Evolutionary conservation across 2,888 invertebrate species (phyloP), one percentile per base, ranked within the genome.

Genomic region (Dicranocentrus wangi): DNA sequence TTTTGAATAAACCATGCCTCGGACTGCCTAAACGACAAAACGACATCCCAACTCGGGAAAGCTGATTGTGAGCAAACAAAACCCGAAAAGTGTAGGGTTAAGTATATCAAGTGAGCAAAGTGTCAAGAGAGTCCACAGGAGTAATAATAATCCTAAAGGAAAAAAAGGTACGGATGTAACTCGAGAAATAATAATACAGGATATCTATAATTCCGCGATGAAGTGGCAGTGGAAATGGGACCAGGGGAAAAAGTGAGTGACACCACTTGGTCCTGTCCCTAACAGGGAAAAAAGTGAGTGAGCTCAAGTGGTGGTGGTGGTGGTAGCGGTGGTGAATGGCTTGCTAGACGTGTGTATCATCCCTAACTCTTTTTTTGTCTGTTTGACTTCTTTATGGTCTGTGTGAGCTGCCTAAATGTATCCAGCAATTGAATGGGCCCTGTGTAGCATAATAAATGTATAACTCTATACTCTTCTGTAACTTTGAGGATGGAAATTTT

Each of bases 81-180:
- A n/a, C n/a, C n/a, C n/a, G 61, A 19, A 32, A 28, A 28, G n/a
- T n/a, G n/a, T n/a, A 21, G 55, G 55, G 47, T 55, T 55, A 55
- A 23, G 47, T 21, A 10, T 13, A 25, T 55, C 55, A 25, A 23
- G 55, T 55, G 39, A 23, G 65, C 43, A 69, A 73, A 72, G 72
- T 73, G 73, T 73, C 73, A 65, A 65, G 73, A 73, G 71, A 42
- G 63, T 43, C 32, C 72, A 51, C 51, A 51, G 58, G 43, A 72
- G 42, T 27, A 71, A 71, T 60, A 58, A 71, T n/a, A 71, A 70
- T 28, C n/a, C n/a, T n/a, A 70, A 23, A 15, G 55, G 39, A 70
- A 70, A n/a, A 69, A 53, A 69, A 68, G 19, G 27, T 32, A 55
- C 58, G 39, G 43, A 60, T 42, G 43, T 47, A 47, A 47, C n/a